These are phyloP conservation scores for Stegodyphus dumicola DNA, from an alignment of 1,140 invertebrate genomes.

Conservation along the genomic window DNA sequence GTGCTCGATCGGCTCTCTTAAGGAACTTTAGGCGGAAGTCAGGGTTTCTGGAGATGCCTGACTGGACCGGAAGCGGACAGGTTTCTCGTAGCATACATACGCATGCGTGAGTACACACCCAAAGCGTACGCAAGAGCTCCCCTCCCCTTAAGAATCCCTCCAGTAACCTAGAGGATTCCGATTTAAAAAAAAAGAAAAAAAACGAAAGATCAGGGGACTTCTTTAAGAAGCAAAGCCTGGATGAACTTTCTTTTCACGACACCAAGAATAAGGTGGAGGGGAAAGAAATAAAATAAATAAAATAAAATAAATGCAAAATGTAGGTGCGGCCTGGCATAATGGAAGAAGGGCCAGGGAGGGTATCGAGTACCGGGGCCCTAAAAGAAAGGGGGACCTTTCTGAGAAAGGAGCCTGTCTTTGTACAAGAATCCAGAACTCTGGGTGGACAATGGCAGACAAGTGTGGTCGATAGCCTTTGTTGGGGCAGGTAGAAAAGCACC, in stretches of 20 bases:
- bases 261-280: constrained; percentile 10
- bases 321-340: constrained; percentile 48
- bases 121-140: neutral
- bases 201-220: neutral
- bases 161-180: constrained; percentile 54
- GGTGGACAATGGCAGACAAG: constrained; percentile 42
- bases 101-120: constrained; percentile 57
- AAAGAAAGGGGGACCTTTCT: constrained; percentile 14
- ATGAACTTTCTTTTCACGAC: constrained; percentile 51
- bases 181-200: constrained; percentile 20
- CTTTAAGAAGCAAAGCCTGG: constrained; percentile 40
- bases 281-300: constrained; percentile 35
- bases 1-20: neutral
- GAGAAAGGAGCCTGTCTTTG: constrained; percentile 21
- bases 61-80: constrained; percentile 56
- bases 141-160: constrained; percentile 21
- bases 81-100: constrained; percentile 17
- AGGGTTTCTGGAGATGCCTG: constrained; percentile 1
- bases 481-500: constrained; percentile 46
- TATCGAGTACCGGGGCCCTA: constrained; percentile 31
- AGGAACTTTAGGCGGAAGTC: constrained; percentile 27
- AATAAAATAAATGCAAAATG: constrained; percentile 31
- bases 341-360: constrained; percentile 23
- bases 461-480: constrained; percentile 52
- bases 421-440: constrained; percentile 26